Percentiles rank a stretch among this genome's conserved stretches.
Evolutionary conservation across 2,113 vertebrate genomes (phyloP).

Genomic region (Chionodraco myersi): DNA sequence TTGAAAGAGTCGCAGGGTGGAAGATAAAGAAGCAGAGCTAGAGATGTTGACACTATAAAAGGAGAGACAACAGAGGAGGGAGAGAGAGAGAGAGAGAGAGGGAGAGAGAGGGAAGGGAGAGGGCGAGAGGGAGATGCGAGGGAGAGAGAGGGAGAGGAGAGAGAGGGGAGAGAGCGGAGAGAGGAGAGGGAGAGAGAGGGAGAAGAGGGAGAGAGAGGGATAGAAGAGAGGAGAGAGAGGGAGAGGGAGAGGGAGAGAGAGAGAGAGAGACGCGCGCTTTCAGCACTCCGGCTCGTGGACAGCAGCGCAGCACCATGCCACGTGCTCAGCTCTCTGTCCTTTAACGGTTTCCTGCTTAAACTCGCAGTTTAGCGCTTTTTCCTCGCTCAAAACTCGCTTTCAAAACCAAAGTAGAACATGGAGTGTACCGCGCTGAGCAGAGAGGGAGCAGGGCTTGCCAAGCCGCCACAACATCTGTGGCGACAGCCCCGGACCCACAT

Average conservation of each 20-base stretch:
- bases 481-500: constrained; percentile 89
- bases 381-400: not conserved
- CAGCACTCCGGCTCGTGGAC: constrained; percentile 66
- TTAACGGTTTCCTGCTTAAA: constrained; percentile 2
- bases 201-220: too few species aligned
- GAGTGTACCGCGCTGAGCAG: constrained; percentile 78
- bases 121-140: too few species aligned
- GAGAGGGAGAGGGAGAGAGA: too few species aligned
- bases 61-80: not conserved
- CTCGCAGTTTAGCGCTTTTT: not conserved
- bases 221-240: too few species aligned
- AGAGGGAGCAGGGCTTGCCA: constrained; percentile 84
- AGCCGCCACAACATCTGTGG: constrained; percentile 90
- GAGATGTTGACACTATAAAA: not conserved
- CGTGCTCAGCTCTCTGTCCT: constrained; percentile 19
- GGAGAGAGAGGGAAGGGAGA: too few species aligned
- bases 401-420: constrained; percentile 31
- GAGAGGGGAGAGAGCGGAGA: too few species aligned
- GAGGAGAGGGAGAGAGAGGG: too few species aligned
- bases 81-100: not conserved
- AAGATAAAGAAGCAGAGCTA: not conserved
- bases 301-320: constrained; percentile 48
- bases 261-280: too few species aligned
- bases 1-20: not conserved
- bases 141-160: too few species aligned